Evolutionary conservation across 2,113 vertebrate species (phyloP), one percentile per base, ranked within the genome.

Genomic region (Ceyx margarethae): DNA sequence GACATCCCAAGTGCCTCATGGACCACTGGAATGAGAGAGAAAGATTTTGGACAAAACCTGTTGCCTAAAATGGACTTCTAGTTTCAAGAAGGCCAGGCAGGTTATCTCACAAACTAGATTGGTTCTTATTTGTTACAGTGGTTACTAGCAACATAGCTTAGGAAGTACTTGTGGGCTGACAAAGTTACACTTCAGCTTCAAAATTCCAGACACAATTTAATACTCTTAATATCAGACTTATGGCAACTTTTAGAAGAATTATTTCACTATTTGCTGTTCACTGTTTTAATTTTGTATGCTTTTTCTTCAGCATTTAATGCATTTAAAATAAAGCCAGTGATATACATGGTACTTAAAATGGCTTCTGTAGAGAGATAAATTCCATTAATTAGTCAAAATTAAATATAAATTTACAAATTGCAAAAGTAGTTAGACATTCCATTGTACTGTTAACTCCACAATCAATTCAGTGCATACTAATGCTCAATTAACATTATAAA

Each of bases 401-500:
- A 95, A 95, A 88, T 84, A 93, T 46, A 93, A 91, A 96, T 91
- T 87, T 85, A 71, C 74, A 94, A 91, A 95, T 74, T 73, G 37
- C 21, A 61, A 79, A 91, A 93, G 79, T 29, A 90, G 71, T 93
- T 93, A 96, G 91, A 95, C 87, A 86, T 92, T 93, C 80, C 79
- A 94, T 89, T 97, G 92, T 96, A 92, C n/a, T 95, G 28, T 87
- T 96, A 94, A 95, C 79, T 80, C 61, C 43, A 86, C 33, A 68
- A 76, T 91, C 78, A 87, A 89, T 93, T 87, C 68, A 71, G 58
- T 93, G 95, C 93, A 96, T 96, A 85, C 67, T 94, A 94, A 96
- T 91, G 85, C 21, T 69, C 54, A 93, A 95, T 97, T 97, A 96
- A 88, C 80, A 95, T 87, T 73, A 95, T 79, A 91, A 96, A 95